phyloP scores from a whole-genome alignment of 2,888 invertebrate genomes.

The Xanthia icteritia region DNA sequence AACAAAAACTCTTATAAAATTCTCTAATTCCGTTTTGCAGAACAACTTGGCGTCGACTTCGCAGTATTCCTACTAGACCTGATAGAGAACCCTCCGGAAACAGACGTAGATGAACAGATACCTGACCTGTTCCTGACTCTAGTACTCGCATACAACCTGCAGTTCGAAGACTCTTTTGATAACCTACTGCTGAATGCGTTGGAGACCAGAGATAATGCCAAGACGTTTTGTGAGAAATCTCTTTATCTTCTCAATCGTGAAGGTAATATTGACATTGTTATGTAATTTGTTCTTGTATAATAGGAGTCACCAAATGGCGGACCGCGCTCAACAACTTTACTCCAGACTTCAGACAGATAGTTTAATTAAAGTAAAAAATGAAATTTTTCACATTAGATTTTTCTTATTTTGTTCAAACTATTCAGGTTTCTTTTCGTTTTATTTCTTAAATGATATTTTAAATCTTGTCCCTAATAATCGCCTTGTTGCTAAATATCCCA shows the following conservation, averaged over 20 bases:
- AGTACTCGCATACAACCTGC: constrained; percentile 96
- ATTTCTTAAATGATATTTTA: no score
- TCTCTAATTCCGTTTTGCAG: constrained; percentile 83
- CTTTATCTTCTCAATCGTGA: constrained; percentile 96
- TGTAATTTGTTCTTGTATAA: not conserved
- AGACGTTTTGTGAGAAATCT: constrained; percentile 97
- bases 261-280: constrained; percentile 88
- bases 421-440: no score
- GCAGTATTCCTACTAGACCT: constrained; percentile 94
- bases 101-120: constrained; percentile 95
- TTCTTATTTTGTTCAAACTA: no score
- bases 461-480: no score
- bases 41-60: constrained; percentile 96
- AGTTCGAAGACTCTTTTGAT: constrained; percentile 92
- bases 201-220: constrained; percentile 93
- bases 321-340: no score
- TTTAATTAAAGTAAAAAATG: no score
- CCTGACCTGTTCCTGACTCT: constrained; percentile 96
- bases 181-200: constrained; percentile 94
- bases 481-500: no score
- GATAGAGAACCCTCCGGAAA: constrained; percentile 95
- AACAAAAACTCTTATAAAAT: not conserved
- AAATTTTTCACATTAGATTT: no score
- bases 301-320: no score
- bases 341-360: no score